phyloP scores from a whole-genome alignment of 2,113 vertebrate species.

The Chlorodrepanis virens region DNA sequence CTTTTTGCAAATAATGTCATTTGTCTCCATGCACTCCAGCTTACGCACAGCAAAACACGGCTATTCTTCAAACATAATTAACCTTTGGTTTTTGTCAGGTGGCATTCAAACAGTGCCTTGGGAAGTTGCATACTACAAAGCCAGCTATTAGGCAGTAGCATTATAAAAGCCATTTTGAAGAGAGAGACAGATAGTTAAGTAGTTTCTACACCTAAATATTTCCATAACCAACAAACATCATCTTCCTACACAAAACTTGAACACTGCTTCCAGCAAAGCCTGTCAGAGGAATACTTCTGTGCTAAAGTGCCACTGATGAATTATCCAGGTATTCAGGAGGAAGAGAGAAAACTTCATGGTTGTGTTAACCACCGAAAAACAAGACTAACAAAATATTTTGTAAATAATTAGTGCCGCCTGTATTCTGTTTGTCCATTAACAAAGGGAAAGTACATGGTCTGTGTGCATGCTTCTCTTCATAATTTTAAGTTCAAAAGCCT shows the following conservation, averaged over 20 bases:
- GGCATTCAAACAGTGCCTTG: background rate
- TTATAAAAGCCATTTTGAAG: background rate
- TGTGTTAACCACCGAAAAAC: background rate
- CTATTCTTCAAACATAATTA: background rate
- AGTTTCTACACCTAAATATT: background rate
- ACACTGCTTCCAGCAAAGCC: background rate
- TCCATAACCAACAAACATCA: background rate
- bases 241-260: background rate
- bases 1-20: background rate
- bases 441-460: background rate
- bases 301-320: background rate
- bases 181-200: background rate
- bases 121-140: background rate
- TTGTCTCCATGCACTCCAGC: background rate
- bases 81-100: background rate
- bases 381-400: slow-evolving; percentile 22
- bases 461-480: background rate
- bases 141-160: background rate
- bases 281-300: background rate
- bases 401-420: background rate
- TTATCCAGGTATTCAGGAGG: background rate
- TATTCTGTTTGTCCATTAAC: slow-evolving; percentile 20
- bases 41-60: background rate
- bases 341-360: background rate
- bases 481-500: slow-evolving; percentile 12